Evolutionary conservation across 2,888 invertebrate species (phyloP).

Genomic region (Imbricaverruca yamaguchii): DNA sequence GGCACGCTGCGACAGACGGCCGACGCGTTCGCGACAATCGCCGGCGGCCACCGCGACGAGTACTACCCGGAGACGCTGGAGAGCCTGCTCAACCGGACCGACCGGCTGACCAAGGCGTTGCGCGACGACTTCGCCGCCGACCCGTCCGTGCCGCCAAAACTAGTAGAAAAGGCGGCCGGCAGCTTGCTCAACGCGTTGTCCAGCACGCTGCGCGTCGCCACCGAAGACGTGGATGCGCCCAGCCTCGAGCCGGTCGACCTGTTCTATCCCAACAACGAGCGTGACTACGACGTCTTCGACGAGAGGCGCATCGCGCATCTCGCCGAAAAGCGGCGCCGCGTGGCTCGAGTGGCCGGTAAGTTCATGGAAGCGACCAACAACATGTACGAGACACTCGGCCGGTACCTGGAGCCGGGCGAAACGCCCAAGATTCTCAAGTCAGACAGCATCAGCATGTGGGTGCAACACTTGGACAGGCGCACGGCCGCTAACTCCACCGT

Average conservation of each 20-base stretch:
- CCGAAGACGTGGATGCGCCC: not conserved
- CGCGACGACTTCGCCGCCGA: not conserved
- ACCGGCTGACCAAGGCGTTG: not conserved
- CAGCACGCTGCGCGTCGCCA: not conserved
- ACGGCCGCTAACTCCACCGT: not conserved
- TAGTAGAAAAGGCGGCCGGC: not conserved
- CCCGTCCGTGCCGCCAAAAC: not conserved
- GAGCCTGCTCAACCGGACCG: not conserved
- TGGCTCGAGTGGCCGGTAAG: not conserved
- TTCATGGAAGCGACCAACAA: not conserved
- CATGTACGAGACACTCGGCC: conserved; percentile 8
- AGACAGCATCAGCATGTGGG: not conserved
- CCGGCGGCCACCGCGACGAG: conserved; percentile 14
- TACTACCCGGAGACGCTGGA: not conserved
- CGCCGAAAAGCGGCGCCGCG: not conserved
- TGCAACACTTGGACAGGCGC: not conserved
- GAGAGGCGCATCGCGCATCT: not conserved
- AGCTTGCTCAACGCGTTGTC: not conserved
- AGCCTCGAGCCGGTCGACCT: conserved; percentile 4
- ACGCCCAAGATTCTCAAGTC: not conserved
- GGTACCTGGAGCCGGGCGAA: conserved; percentile 1
- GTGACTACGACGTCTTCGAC: conserved; percentile 10
- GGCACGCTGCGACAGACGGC: not conserved
- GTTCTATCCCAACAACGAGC: conserved; percentile 8
- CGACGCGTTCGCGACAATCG: not conserved